These are phyloP conservation scores for Misgurnus mizolepis DNA, from an alignment of 2,113 vertebrate species.

Conservation along the genomic window DNA sequence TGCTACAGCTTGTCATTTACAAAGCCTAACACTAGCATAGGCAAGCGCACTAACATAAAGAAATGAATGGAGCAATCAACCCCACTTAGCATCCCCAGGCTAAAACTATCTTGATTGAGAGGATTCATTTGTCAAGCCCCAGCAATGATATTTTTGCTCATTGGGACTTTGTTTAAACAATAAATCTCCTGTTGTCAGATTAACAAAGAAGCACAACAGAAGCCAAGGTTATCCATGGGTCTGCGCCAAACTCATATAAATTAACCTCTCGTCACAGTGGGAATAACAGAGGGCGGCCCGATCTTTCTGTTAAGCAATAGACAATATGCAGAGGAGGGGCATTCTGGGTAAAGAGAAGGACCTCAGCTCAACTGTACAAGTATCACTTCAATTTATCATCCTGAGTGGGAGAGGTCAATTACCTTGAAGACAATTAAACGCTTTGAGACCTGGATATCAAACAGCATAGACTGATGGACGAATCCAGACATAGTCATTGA, in stretches of 20 bases:
- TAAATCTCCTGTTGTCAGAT: constrained; percentile 51
- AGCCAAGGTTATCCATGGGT: constrained; percentile 37
- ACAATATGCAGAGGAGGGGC: neutral
- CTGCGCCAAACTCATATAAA: constrained; percentile 40
- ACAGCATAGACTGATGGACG: constrained; percentile 62
- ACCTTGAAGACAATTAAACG: constrained; percentile 75
- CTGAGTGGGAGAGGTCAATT: constrained; percentile 62
- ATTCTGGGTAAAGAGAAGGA: constrained; percentile 47
- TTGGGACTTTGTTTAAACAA: constrained; percentile 50
- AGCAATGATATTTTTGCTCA: constrained; percentile 51
- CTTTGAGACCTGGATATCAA: constrained; percentile 77
- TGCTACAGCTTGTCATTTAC: constrained; percentile 29
- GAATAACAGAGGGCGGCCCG: neutral
- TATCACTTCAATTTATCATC: constrained; percentile 77
- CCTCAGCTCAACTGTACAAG: constrained; percentile 70
- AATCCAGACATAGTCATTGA: constrained; percentile 70
- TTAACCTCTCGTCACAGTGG: constrained; percentile 29
- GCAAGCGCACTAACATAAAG: constrained; percentile 59
- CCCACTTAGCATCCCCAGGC: constrained; percentile 60
- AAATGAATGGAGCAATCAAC: constrained; percentile 74
- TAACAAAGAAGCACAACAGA: constrained; percentile 35
- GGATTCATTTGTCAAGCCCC: constrained; percentile 50
- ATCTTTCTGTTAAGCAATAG: constrained; percentile 6
- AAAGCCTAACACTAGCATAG: constrained; percentile 28
- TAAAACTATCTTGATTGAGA: constrained; percentile 55